phyloP scores from a whole-genome alignment of 1,140 invertebrate species.

The Trachymyrmex septentrionalis region DNA sequence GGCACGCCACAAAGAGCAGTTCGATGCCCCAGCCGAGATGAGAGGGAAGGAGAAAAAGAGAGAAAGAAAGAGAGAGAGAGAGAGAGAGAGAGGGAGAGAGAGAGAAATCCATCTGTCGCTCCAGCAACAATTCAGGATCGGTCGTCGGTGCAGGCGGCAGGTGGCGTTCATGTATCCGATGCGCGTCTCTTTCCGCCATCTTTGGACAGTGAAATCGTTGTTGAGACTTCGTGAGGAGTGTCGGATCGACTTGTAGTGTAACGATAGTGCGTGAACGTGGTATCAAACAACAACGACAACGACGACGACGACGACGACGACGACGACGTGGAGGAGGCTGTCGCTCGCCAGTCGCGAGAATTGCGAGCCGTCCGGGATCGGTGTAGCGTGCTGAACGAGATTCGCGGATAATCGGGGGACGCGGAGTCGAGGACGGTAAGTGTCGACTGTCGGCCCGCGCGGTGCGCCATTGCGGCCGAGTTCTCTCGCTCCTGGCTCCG shows the following conservation, averaged over 20 bases:
- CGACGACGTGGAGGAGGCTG: background rate
- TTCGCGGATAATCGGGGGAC: constrained; percentile 2
- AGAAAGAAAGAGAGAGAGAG: background rate
- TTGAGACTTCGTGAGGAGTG: constrained; percentile 55
- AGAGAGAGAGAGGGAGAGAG: background rate
- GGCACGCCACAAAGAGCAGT: constrained; percentile 20
- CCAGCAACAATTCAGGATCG: background rate
- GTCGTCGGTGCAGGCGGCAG: constrained; percentile 49
- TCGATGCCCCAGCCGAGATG: background rate
- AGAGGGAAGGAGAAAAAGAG: background rate
- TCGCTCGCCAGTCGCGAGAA: constrained; percentile 4
- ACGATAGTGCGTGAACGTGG: background rate
- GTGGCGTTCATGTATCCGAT: constrained; percentile 67
- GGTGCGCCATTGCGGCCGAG: constrained; percentile 40
- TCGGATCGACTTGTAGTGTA: background rate
- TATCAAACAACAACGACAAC: background rate
- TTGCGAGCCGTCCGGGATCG: constrained; percentile 1
- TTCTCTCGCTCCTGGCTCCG: background rate
- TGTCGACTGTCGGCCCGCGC: constrained; percentile 22
- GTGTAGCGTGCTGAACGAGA: constrained; percentile 14
- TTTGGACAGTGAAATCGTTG: constrained; percentile 71
- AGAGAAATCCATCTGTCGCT: constrained; percentile 43
- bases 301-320: too few relatives aligned
- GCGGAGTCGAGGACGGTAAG: constrained; percentile 69
- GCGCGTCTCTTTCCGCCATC: constrained; percentile 77